Percentiles rank a stretch among this genome's conserved stretches.
Conservation (phyloP, 2,113 vertebrate species). For the Clupea harengus region DNA sequence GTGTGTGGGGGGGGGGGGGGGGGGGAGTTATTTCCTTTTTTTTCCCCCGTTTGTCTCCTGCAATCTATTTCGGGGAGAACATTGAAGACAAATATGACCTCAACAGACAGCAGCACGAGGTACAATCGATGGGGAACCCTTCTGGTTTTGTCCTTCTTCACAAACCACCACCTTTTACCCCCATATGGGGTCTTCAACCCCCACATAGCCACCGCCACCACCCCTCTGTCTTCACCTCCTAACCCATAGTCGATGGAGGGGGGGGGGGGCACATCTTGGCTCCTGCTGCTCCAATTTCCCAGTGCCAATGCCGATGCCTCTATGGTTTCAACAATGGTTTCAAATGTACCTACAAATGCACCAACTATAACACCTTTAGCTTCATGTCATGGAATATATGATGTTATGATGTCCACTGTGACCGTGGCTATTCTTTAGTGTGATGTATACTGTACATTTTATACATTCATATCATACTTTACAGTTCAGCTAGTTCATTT, state of each 20-base stretch:
- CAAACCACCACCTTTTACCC: neutral
- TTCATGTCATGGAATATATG: too few species aligned
- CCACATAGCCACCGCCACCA: neutral
- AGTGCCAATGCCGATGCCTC: neutral
- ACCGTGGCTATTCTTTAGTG: too few species aligned
- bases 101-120: neutral
- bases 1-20: neutral
- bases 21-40: neutral
- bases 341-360: too few species aligned
- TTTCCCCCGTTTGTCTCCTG: neutral
- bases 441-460: too few species aligned
- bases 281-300: neutral
- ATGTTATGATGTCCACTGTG: too few species aligned
- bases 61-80: neutral
- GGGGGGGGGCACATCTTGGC: too few species aligned
- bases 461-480: too few species aligned
- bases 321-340: too few species aligned
- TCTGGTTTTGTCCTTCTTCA: neutral
- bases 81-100: slow-evolving; percentile 4
- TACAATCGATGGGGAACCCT: neutral
- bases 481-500: neutral
- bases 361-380: too few species aligned
- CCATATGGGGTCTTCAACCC: neutral
- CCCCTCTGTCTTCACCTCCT: neutral
- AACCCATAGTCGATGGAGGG: neutral